Base-by-base conservation (phyloP, 2,797 vertebrate species). In the Cyprinella venusta region DNA sequence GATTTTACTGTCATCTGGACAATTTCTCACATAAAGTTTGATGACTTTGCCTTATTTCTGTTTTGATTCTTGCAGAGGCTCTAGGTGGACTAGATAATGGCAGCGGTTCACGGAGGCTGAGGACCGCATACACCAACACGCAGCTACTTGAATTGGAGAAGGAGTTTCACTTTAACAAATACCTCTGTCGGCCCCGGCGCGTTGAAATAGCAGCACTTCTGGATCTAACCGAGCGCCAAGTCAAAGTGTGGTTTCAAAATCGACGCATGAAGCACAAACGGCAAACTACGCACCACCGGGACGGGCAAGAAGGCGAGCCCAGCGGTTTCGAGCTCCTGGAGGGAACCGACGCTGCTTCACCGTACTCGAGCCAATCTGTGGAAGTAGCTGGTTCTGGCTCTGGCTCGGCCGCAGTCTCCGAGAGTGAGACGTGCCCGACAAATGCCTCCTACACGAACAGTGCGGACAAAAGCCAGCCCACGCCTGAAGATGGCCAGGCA, bases 231-330 rank as follows among this genome's bases (percentile, higher is more conserved):
- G 96, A 97, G 86, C 92, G 96, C n/a, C 96, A 97, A 83, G 96
- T 97, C 19, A 97, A 97, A 90, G 96, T 97, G 4, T 97, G 96
- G 96, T 97, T 97, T 89, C 96, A 97, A 88, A 97, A 97, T 90
- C 94, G 96, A 0, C 90, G 96, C 8, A 97, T 97, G 96, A 97
- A 97, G 86, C 96, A 96, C 93, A 96, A 97, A 87, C 82, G 96
- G 77, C 96, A 97, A 67, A 95, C 91, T 0, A 97, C 95, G 80
- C 94, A 95, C 85, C 94, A 95, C 86, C 92, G 95, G 63, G 97
- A 97, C 45, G 86, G 91, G 68, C 90, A 91, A 2, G 96, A 95
- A n/a, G 92, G 94, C 67, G 97, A 97, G 12, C 84, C 90, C 0
- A 92, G 88, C 33, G 86, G 92, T 3, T 93, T 91, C 5, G 97